Conservation (phyloP, 2,113 vertebrate genomes). For the Gopherus evgoodei region DNA sequence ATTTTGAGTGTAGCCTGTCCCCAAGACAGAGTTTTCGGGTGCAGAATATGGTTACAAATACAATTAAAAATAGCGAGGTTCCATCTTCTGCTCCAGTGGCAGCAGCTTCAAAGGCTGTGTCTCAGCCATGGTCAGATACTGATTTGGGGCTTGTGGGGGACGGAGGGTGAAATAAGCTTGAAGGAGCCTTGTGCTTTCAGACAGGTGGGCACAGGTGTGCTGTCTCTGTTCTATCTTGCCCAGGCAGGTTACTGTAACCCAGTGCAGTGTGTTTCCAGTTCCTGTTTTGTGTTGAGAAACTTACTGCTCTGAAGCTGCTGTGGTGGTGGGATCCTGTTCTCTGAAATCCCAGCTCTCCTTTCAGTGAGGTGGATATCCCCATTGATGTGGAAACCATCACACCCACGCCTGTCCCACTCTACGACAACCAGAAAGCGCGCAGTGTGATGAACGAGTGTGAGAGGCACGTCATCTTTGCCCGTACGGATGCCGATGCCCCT, state of each 20-base stretch:
- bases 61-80: neutral
- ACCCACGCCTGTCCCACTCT: constrained; percentile 86
- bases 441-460: constrained; percentile 99
- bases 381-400: constrained; percentile 92
- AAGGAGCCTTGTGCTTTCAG: neutral
- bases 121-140: neutral
- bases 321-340: fast-evolving
- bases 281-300: neutral
- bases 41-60: neutral
- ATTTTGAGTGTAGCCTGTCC: neutral
- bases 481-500: constrained; percentile 92
- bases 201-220: neutral
- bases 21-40: neutral
- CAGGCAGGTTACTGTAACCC: neutral
- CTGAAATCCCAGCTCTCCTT: neutral
- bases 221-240: neutral
- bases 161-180: too few species aligned
- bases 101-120: neutral
- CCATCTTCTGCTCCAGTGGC: too few species aligned
- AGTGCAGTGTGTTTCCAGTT: too few species aligned
- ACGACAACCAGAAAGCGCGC: constrained; percentile 96
- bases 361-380: constrained; percentile 89
- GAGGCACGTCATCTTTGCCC: constrained; percentile 94
- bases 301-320: too few species aligned
- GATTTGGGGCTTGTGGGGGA: neutral